phyloP scores from a whole-genome alignment of 2,888 invertebrate genomes.

The Crepidodera aurea region DNA sequence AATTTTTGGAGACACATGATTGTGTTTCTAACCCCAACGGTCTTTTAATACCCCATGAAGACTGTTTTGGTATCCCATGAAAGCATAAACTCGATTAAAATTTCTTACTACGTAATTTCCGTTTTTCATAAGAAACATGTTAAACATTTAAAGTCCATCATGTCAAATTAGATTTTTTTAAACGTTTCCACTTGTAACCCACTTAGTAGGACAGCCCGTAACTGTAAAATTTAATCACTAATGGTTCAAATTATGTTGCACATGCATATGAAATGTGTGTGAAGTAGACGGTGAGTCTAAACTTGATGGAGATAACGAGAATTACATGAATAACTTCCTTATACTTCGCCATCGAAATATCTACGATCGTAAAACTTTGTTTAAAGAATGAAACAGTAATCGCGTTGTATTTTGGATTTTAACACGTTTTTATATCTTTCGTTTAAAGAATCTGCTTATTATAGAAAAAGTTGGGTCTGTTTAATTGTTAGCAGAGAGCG shows the following conservation, averaged over 20 bases:
- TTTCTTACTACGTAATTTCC: no score
- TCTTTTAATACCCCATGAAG: no score
- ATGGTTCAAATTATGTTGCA: slow-evolving; percentile 14
- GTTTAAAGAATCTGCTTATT: background rate
- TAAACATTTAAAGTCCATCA: background rate
- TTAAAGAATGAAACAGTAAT: slow-evolving; percentile 13
- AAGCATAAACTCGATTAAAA: no score
- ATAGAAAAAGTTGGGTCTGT: no score
- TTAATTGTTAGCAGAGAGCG: no score
- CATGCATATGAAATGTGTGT: slow-evolving; percentile 21
- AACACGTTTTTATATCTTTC: slow-evolving; percentile 8
- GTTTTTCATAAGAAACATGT: background rate
- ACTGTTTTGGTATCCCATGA: no score
- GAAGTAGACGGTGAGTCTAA: slow-evolving; percentile 25
- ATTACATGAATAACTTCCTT: slow-evolving; percentile 16
- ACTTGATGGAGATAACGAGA: slow-evolving; percentile 20
- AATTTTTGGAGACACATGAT: no score
- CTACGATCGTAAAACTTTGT: slow-evolving; percentile 15
- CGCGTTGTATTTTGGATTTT: slow-evolving; percentile 8
- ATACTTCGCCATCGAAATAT: slow-evolving; percentile 2
- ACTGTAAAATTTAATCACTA: slow-evolving; percentile 23
- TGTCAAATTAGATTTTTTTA: slow-evolving; percentile 6
- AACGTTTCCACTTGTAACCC: slow-evolving; percentile 21
- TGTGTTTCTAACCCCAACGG: no score
- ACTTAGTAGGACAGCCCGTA: slow-evolving; percentile 19